A percentile compares a stretch with the other conserved stretches of the same genome.
These are phyloP conservation scores for Percopsis omiscomaycus DNA, from an alignment of 2,797 vertebrate genomes.

Conservation along the genomic window DNA sequence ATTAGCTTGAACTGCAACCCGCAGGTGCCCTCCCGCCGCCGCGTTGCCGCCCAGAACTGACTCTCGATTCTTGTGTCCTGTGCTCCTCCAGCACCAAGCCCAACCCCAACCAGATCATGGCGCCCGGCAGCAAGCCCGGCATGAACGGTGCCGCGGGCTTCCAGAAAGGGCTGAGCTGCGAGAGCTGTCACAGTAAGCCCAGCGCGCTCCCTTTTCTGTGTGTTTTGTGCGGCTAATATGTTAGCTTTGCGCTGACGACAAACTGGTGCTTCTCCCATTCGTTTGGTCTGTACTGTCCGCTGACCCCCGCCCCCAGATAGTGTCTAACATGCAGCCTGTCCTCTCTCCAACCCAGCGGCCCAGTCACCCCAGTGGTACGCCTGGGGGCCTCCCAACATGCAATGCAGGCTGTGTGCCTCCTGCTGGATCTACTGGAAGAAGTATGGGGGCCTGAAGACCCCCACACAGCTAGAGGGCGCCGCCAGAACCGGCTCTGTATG, in stretches of 20 bases:
- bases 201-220: neutral
- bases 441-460: constrained; percentile 93
- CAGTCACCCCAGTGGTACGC: constrained; percentile 96
- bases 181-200: constrained; percentile 92
- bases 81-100: constrained; percentile 85
- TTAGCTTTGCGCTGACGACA: neutral
- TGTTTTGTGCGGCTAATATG: neutral
- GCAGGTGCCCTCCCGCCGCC: neutral
- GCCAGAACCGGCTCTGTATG: constrained; percentile 84
- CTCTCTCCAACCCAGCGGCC: constrained; percentile 73
- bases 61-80: neutral
- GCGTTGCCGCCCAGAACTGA: constrained; percentile 1
- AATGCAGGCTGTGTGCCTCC: constrained; percentile 91
- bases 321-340: neutral
- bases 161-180: constrained; percentile 93
- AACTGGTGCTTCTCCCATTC: too few species aligned
- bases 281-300: neutral
- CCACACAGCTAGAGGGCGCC: constrained; percentile 91
- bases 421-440: constrained; percentile 99
- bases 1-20: neutral
- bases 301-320: too few species aligned
- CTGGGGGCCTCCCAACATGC: constrained; percentile 97
- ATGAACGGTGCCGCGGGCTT: constrained; percentile 90
- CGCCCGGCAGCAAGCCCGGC: constrained; percentile 88
- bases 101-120: constrained; percentile 95